These are phyloP conservation scores for Tauraco hartlaubi DNA, from an alignment of 2,797 vertebrate genomes.

Conservation along the genomic window DNA sequence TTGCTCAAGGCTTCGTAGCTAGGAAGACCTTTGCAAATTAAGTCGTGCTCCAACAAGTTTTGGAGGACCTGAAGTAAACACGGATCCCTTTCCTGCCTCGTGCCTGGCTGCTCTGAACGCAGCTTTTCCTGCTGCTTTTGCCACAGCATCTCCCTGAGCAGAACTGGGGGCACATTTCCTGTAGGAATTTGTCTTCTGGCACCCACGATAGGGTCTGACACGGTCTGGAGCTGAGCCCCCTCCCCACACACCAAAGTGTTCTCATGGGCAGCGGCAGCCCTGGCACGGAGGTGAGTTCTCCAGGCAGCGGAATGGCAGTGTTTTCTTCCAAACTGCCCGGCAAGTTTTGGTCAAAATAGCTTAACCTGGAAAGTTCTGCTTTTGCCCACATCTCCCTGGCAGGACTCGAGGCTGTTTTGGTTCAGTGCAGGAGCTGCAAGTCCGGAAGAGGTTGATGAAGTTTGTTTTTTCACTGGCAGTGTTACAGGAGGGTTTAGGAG, in stretches of 20 bases:
- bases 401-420: neutral
- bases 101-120: neutral
- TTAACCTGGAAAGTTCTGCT: neutral
- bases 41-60: neutral
- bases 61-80: neutral
- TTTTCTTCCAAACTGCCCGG: neutral
- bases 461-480: neutral
- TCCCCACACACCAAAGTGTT: rapidly evolving
- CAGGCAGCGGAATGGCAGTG: rapidly evolving
- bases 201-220: rapidly evolving
- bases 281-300: neutral
- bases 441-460: neutral
- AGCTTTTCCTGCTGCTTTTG: neutral
- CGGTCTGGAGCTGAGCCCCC: neutral
- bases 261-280: neutral
- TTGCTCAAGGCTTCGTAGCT: neutral
- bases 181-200: neutral
- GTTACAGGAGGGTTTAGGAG: neutral
- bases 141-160: neutral
- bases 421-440: rapidly evolving
- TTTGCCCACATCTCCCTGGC: rapidly evolving
- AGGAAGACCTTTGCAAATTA: neutral
- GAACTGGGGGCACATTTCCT: neutral
- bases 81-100: neutral
- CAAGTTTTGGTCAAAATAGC: neutral